Conservation (phyloP, 2,113 vertebrate species). For the Nothoprocta pentlandii region DNA sequence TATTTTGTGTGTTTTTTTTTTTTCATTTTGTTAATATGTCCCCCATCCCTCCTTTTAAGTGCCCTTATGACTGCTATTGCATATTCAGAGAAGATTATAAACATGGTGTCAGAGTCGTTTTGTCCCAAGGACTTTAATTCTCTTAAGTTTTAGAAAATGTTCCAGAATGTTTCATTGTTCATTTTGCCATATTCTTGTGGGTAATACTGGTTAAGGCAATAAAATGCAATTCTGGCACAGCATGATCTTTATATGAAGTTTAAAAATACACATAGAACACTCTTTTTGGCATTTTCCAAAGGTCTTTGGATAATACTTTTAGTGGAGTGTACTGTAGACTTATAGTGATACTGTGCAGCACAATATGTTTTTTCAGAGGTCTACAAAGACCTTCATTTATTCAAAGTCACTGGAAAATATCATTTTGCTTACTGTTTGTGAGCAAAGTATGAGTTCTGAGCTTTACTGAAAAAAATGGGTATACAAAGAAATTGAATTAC, state of each 20-base stretch:
- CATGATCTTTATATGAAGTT: constrained; percentile 8
- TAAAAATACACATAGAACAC: constrained; percentile 42
- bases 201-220: constrained; percentile 34
- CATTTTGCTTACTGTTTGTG: constrained; percentile 4
- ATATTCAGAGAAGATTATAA: not conserved
- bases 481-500: not conserved
- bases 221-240: constrained; percentile 36
- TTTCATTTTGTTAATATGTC: not conserved
- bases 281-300: constrained; percentile 13
- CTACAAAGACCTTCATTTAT: not conserved
- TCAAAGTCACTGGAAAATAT: constrained; percentile 9
- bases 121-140: constrained; percentile 6
- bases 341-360: constrained; percentile 14
- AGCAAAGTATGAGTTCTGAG: not conserved
- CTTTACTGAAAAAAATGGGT: not conserved
- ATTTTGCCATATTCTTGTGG: constrained; percentile 53
- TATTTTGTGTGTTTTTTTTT: not conserved
- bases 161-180: constrained; percentile 31
- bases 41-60: not conserved
- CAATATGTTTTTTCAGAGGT: constrained; percentile 14
- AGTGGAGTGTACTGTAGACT: constrained; percentile 4
- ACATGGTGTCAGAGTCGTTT: not conserved
- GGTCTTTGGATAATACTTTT: constrained; percentile 45
- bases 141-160: constrained; percentile 21
- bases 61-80: not conserved